Conservation (phyloP, 2,113 vertebrate genomes). For the Psammodynastes pulverulentus region DNA sequence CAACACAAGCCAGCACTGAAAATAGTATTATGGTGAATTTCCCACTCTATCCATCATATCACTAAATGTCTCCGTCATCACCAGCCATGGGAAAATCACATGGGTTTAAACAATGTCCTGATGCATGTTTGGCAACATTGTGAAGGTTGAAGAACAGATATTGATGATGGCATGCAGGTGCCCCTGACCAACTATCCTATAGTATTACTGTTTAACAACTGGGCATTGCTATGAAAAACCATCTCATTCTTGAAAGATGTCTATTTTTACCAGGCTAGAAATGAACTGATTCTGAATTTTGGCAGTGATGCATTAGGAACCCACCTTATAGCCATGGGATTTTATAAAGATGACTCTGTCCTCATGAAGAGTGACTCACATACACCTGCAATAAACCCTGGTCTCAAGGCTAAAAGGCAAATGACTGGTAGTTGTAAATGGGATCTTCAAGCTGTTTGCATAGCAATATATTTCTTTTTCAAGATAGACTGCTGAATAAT, state of each 20-base stretch:
- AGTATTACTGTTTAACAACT: neutral
- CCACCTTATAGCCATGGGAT: neutral
- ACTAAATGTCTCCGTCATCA: neutral
- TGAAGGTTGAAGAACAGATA: neutral
- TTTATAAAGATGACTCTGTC: neutral
- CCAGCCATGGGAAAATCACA: neutral
- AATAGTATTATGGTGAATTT: neutral
- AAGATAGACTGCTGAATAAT: neutral
- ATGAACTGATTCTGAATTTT: neutral
- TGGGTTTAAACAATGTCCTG: neutral
- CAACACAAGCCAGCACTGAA: neutral
- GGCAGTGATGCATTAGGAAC: neutral
- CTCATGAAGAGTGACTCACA: neutral
- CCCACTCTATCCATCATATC: neutral
- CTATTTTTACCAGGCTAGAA: neutral
- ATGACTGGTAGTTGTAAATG: neutral
- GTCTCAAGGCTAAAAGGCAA: neutral
- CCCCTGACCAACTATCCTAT: neutral
- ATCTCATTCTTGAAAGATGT: neutral
- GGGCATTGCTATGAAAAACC: neutral
- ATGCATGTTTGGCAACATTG: neutral
- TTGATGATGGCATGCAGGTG: neutral
- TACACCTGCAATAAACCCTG: neutral
- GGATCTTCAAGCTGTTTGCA: neutral
- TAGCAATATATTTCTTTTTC: neutral